Evolutionary conservation across 2,113 vertebrate genomes (phyloP).

Genomic region (Callionymus lyra): DNA sequence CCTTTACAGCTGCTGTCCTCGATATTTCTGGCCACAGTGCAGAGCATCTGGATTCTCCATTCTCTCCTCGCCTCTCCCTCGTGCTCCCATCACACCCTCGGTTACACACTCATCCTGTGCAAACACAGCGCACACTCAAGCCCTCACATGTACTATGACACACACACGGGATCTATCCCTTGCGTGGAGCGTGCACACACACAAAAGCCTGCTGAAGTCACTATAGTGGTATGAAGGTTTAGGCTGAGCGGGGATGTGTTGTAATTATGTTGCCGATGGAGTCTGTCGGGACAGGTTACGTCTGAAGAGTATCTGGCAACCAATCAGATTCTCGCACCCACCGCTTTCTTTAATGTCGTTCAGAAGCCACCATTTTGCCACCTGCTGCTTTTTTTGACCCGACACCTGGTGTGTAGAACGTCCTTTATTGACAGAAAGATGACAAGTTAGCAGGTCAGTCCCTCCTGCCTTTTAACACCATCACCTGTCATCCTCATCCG

Average conservation of each 20-base stretch:
- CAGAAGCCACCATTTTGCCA: background rate
- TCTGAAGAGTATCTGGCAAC: constrained; percentile 21
- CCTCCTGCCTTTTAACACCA: constrained; percentile 32
- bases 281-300: constrained; percentile 53
- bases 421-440: constrained; percentile 28
- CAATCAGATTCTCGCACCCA: constrained; percentile 31
- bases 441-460: constrained; percentile 15
- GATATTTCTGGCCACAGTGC: constrained; percentile 26
- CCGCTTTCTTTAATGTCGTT: constrained; percentile 17
- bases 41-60: constrained; percentile 55
- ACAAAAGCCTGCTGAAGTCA: constrained; percentile 34
- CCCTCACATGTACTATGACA: constrained; percentile 11
- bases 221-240: constrained; percentile 46
- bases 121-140: constrained; percentile 14
- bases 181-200: background rate
- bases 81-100: constrained; percentile 48
- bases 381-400: background rate
- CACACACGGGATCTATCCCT: background rate
- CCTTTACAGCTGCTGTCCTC: constrained; percentile 9
- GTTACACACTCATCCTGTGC: constrained; percentile 35
- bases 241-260: constrained; percentile 23
- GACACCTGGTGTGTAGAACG: constrained; percentile 27
- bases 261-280: constrained; percentile 36
- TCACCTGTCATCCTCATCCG: constrained; percentile 39
- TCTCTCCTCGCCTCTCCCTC: constrained; percentile 39